Evolutionary conservation across 2,797 vertebrate species (phyloP).

Genomic region (Lycodopsis pacificus): DNA sequence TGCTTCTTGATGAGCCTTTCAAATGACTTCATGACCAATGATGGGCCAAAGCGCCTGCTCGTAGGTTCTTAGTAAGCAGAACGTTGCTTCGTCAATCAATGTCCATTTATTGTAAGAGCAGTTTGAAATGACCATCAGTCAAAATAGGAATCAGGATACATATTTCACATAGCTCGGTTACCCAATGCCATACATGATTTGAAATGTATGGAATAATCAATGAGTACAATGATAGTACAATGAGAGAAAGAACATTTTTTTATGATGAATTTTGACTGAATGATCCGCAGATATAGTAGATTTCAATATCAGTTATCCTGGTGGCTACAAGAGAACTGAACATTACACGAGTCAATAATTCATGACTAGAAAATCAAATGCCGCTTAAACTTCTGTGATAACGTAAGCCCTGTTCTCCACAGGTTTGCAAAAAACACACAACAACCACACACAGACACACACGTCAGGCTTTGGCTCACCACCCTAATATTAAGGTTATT

Average conservation of each 20-base stretch:
- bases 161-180: not conserved
- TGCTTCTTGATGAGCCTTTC: constrained; percentile 46
- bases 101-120: constrained; percentile 6
- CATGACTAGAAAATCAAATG: constrained; percentile 63
- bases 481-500: constrained; percentile 43
- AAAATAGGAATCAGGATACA: not conserved
- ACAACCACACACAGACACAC: not conserved
- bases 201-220: constrained; percentile 51
- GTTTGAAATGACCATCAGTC: constrained; percentile 11
- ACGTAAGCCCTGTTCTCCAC: constrained; percentile 49
- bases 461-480: constrained; percentile 20
- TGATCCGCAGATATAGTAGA: not conserved
- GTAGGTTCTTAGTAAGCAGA: constrained; percentile 9
- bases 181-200: constrained; percentile 6
- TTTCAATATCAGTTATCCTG: constrained; percentile 43
- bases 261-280: constrained; percentile 20
- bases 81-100: not conserved
- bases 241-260: not conserved
- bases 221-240: no score
- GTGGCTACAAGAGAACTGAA: constrained; percentile 15
- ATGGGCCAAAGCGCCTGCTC: constrained; percentile 35
- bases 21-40: constrained; percentile 54
- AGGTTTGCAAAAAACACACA: constrained; percentile 9
- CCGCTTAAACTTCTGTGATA: constrained; percentile 54
- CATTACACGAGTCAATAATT: constrained; percentile 69